A percentile compares a stretch with the other conserved stretches of the same genome.
Evolutionary conservation across 2,888 invertebrate species (phyloP).

Genomic region (Zootermopsis nevadensis): DNA sequence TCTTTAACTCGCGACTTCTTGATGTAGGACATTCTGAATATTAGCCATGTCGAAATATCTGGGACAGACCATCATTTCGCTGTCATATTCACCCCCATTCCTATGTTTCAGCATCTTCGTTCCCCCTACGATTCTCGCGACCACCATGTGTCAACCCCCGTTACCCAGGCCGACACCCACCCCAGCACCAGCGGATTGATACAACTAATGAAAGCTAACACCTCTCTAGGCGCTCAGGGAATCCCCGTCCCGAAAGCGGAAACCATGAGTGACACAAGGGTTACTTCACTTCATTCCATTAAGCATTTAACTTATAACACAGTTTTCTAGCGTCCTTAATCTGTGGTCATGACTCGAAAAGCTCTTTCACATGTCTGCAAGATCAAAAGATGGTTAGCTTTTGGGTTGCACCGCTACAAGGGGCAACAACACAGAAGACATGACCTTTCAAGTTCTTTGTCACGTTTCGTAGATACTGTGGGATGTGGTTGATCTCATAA

Average conservation of each 20-base stretch:
- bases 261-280: conserved; percentile 15
- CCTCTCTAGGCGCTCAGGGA: conserved; percentile 1
- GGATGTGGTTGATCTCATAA: too few relatives aligned
- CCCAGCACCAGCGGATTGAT: conserved; percentile 3
- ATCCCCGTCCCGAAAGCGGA: background rate
- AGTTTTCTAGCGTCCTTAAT: too few relatives aligned
- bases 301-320: too few relatives aligned
- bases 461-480: too few relatives aligned
- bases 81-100: background rate
- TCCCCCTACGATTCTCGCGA: conserved; percentile 2
- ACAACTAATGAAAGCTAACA: conserved; percentile 41
- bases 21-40: too few relatives aligned
- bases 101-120: conserved; percentile 11
- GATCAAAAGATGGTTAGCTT: too few relatives aligned
- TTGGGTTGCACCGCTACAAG: too few relatives aligned
- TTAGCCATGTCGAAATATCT: background rate
- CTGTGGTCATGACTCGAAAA: too few relatives aligned
- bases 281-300: background rate
- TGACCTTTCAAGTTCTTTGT: too few relatives aligned
- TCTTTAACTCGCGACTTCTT: too few relatives aligned
- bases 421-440: too few relatives aligned
- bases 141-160: conserved; percentile 27
- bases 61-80: conserved; percentile 18
- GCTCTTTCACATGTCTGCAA: too few relatives aligned
- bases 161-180: conserved; percentile 24